A percentile compares a stretch with the other conserved stretches of the same genome.
These are phyloP conservation scores for Lymantria monacha DNA, from an alignment of 2,888 invertebrate species.

Conservation along the genomic window DNA sequence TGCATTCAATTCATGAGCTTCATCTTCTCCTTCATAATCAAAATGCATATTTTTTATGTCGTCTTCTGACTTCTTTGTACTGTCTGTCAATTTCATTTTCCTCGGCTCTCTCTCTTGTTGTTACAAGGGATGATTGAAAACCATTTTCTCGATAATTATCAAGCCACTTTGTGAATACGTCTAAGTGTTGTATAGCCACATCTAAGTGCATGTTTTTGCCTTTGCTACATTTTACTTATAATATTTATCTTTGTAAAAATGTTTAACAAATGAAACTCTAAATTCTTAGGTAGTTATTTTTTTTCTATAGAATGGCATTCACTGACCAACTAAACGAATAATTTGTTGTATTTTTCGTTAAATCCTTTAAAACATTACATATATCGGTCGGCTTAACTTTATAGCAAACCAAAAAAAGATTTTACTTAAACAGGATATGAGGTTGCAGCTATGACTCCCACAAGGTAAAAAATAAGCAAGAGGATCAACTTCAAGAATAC, in stretches of 20 bases:
- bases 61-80: conserved; percentile 16
- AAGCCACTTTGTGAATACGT: conserved; percentile 5
- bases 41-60: conserved; percentile 18
- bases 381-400: conserved; percentile 10
- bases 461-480: neutral
- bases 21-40: conserved; percentile 29
- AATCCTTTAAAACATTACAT: too few species aligned
- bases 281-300: conserved; percentile 11
- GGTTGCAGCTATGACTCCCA: neutral
- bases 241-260: conserved; percentile 9
- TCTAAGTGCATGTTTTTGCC: conserved; percentile 5
- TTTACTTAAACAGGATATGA: neutral
- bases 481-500: neutral
- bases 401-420: conserved; percentile 3
- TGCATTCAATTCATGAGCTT: too few species aligned
- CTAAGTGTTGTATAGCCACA: conserved; percentile 1
- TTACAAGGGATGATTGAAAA: conserved; percentile 18
- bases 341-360: conserved; percentile 11
- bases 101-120: conserved; percentile 17
- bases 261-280: conserved; percentile 2
- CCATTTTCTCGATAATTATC: conserved; percentile 12
- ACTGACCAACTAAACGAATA: conserved; percentile 7
- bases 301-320: conserved; percentile 13
- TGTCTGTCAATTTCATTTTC: conserved; percentile 6
- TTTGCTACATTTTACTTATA: conserved; percentile 13